These are phyloP conservation scores for Asobara japonica DNA, from an alignment of 1,140 invertebrate species.

Conservation along the genomic window DNA sequence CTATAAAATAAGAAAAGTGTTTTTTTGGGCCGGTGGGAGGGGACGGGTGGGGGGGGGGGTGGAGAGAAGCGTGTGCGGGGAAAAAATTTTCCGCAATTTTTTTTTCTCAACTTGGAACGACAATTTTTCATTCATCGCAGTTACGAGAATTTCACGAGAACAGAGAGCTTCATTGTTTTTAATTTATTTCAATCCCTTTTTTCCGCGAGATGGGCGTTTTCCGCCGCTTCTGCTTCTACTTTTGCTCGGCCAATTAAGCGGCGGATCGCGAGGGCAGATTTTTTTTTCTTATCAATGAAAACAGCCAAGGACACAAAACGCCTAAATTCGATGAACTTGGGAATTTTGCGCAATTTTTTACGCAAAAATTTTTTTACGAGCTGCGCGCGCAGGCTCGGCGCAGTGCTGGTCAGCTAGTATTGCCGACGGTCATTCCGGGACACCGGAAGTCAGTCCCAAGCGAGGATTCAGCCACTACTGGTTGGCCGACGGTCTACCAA, in stretches of 20 bases:
- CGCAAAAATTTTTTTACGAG: no score
- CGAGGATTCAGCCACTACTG: no score
- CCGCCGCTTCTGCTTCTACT: conserved; percentile 27
- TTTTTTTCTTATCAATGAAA: conserved; percentile 25
- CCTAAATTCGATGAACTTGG: background rate
- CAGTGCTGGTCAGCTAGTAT: no score
- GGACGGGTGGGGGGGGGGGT: no score
- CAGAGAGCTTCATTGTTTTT: conserved; percentile 9
- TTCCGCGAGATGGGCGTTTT: conserved; percentile 4
- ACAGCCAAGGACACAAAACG: conserved; percentile 1
- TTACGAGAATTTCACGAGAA: background rate
- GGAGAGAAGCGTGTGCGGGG: no score
- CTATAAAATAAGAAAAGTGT: conserved; percentile 29
- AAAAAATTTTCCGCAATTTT: background rate
- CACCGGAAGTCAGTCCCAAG: no score
- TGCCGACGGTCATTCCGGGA: no score
- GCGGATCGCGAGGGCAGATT: conserved; percentile 49
- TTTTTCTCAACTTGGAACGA: background rate
- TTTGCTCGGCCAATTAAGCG: conserved; percentile 55
- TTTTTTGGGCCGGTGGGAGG: no score
- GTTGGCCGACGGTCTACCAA: no score
- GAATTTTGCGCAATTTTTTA: no score
- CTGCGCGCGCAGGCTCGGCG: no score
- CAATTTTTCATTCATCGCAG: conserved; percentile 1
- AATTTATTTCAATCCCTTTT: conserved; percentile 1